Conservation (phyloP, 1,140 invertebrate species). For the Aphidius gifuensis region DNA sequence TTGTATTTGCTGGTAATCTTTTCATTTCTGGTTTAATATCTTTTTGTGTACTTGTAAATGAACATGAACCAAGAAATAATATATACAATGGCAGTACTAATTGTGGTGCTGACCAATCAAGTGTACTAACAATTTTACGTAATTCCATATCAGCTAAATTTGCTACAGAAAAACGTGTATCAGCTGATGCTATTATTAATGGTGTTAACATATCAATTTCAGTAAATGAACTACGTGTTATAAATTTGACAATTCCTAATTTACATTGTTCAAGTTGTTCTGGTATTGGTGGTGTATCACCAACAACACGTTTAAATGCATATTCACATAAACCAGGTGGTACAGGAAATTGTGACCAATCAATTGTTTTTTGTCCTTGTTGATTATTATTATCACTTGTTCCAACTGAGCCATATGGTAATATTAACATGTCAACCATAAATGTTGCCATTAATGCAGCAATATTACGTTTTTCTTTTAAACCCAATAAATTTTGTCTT, state of each 20-base stretch:
- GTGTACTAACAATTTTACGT: slow-evolving; percentile 67
- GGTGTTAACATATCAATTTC: slow-evolving; percentile 74
- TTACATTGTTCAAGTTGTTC: slow-evolving; percentile 80
- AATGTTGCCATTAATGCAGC: slow-evolving; percentile 70
- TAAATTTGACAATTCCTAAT: slow-evolving; percentile 77
- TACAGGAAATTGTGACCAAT: slow-evolving; percentile 59
- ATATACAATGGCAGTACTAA: slow-evolving; percentile 72
- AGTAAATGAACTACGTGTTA: slow-evolving; percentile 72
- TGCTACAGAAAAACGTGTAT: slow-evolving; percentile 79
- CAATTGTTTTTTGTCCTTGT: slow-evolving; percentile 38
- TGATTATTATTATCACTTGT: slow-evolving; percentile 22
- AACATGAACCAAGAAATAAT: slow-evolving; percentile 72
- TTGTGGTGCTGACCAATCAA: slow-evolving; percentile 72
- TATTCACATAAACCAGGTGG: slow-evolving; percentile 79
- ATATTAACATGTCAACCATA: slow-evolving; percentile 77
- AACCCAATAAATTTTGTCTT: slow-evolving; percentile 60
- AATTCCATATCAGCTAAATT: slow-evolving; percentile 74
- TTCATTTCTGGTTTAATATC: slow-evolving; percentile 62
- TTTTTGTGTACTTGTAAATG: slow-evolving; percentile 56
- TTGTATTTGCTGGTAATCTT: slow-evolving; percentile 71
- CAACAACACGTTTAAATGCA: slow-evolving; percentile 76
- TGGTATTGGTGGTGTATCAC: slow-evolving; percentile 71
- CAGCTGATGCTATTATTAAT: slow-evolving; percentile 79
- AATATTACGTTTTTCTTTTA: slow-evolving; percentile 61
- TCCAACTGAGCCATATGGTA: slow-evolving; percentile 70